A percentile compares a stretch with the other conserved stretches of the same genome.
Conservation (phyloP, 2,888 invertebrate genomes). For the Serripes groenlandicus region DNA sequence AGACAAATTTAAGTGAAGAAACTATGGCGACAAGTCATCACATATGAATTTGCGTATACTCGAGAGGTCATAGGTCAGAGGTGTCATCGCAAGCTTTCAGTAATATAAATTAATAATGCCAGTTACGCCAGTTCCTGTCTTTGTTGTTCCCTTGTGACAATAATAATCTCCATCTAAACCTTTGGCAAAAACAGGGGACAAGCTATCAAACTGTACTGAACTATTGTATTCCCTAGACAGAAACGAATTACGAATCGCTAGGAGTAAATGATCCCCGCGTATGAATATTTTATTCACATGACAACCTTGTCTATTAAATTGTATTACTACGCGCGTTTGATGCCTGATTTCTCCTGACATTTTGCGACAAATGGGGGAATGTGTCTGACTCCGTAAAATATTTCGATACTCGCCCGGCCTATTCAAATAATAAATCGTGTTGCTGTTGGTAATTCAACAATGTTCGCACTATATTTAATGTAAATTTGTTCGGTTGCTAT, state of each 20-base stretch:
- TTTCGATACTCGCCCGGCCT: neutral
- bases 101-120: neutral
- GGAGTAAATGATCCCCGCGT: slow-evolving; percentile 16
- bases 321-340: slow-evolving; percentile 25
- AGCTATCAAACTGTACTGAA: neutral
- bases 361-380: neutral
- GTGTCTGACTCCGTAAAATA: neutral
- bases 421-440: neutral
- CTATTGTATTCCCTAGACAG: slow-evolving; percentile 1
- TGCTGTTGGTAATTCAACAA: neutral
- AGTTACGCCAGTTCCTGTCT: neutral
- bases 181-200: too few relatives aligned
- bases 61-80: neutral
- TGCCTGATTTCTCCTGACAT: slow-evolving; percentile 13
- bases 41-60: too few relatives aligned
- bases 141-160: neutral
- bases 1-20: too few relatives aligned
- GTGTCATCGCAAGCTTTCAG: neutral
- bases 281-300: slow-evolving; percentile 29
- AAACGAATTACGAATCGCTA: neutral
- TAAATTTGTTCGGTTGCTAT: neutral
- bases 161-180: neutral
- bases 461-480: neutral
- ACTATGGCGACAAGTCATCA: too few relatives aligned
- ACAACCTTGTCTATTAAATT: slow-evolving; percentile 19